Conservation (phyloP, 2,797 vertebrate species). For the Dicrostonyx torquatus region DNA sequence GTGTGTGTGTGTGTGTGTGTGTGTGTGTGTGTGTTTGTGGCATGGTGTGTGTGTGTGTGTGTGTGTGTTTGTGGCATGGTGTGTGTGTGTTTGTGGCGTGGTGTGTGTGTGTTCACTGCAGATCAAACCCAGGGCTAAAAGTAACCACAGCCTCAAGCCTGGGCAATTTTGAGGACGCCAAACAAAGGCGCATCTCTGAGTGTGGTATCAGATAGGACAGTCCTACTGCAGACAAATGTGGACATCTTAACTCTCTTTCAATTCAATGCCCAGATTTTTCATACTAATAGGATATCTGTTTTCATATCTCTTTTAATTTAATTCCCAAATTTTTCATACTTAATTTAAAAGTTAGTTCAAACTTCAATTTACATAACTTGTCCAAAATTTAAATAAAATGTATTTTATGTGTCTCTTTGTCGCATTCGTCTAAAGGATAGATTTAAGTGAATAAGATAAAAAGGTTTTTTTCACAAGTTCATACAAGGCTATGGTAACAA, state of each 20-base stretch:
- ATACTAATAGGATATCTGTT: background rate
- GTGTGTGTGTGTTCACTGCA: background rate
- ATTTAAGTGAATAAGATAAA: background rate
- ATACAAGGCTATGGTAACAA: background rate
- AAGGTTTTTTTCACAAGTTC: background rate
- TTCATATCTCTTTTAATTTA: background rate
- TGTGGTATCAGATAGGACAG: background rate
- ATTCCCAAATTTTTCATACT: background rate
- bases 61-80: background rate
- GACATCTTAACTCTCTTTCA: background rate
- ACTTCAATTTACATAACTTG: constrained; percentile 11
- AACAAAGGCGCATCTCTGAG: background rate
- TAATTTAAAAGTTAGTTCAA: background rate
- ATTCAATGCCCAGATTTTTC: background rate
- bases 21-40: background rate
- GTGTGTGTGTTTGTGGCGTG: background rate
- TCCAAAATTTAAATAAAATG: background rate
- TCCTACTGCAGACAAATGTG: background rate
- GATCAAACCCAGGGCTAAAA: background rate
- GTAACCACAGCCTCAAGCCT: background rate
- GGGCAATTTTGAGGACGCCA: background rate
- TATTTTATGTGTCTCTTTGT: background rate
- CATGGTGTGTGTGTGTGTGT: background rate
- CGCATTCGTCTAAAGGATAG: background rate
- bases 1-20: background rate